Evolutionary conservation across 2,797 vertebrate genomes (phyloP).

Genomic region (Euphonia xanthogaster): DNA sequence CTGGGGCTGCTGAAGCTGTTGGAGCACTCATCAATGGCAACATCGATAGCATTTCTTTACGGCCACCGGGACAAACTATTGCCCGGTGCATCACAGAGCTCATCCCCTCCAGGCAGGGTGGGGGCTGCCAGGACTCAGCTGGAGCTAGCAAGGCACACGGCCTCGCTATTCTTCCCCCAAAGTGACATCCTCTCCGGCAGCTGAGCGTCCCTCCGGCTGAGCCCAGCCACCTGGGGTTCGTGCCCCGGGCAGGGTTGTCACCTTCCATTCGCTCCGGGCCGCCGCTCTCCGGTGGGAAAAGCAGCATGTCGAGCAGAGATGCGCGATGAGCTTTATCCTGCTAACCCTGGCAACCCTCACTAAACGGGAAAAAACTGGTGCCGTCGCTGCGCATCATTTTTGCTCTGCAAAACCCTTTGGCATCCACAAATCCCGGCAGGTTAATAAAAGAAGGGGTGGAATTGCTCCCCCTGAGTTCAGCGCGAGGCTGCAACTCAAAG

Average conservation of each 20-base stretch:
- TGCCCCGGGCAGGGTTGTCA: neutral
- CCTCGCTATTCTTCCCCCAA: slow-evolving; percentile 25
- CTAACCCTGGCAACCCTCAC: neutral
- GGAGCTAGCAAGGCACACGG: neutral
- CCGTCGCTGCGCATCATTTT: neutral
- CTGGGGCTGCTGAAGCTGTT: neutral
- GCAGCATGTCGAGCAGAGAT: neutral
- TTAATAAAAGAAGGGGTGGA: neutral
- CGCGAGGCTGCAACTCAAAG: rapidly evolving
- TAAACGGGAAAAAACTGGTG: neutral
- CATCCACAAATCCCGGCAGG: neutral
- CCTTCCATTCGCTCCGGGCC: neutral
- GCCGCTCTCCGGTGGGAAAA: neutral
- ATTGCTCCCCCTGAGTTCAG: neutral
- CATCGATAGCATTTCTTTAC: neutral
- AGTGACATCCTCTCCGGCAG: slow-evolving; percentile 62
- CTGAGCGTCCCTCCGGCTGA: slow-evolving; percentile 28
- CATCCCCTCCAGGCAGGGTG: slow-evolving; percentile 36
- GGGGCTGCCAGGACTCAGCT: slow-evolving; percentile 38
- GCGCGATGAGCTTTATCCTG: neutral
- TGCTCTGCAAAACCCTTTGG: neutral
- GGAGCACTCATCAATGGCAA: neutral
- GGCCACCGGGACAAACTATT: neutral
- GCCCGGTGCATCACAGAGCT: neutral
- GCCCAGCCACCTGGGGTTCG: slow-evolving; percentile 38